These are phyloP conservation scores for Pyrocoelia pectoralis DNA, from an alignment of 2,888 invertebrate species.

Conservation along the genomic window DNA sequence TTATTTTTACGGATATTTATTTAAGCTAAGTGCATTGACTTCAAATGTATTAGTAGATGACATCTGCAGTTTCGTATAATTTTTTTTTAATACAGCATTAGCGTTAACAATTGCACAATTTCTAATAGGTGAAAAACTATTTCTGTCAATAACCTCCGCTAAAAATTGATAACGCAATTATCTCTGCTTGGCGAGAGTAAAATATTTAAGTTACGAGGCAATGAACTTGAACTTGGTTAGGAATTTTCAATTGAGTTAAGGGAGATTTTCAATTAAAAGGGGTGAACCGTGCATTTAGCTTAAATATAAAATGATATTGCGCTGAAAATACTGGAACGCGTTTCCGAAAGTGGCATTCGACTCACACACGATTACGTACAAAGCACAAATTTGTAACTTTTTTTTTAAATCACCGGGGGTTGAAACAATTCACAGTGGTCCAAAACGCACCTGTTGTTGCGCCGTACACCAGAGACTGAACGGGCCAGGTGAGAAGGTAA, in stretches of 20 bases:
- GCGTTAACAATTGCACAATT: constrained; percentile 10
- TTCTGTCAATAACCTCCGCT: not conserved
- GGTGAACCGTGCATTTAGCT: not conserved
- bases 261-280: not conserved
- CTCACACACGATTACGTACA: not conserved
- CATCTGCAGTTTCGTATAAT: constrained; percentile 40
- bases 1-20: constrained; percentile 31
- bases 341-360: not conserved
- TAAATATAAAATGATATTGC: not conserved
- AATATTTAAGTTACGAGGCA: constrained; percentile 27
- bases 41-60: constrained; percentile 39
- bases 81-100: constrained; percentile 19
- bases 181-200: not conserved
- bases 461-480: constrained; percentile 58
- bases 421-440: constrained; percentile 35
- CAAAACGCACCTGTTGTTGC: constrained; percentile 59
- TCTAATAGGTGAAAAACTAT: not conserved
- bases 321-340: not conserved
- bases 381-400: not conserved
- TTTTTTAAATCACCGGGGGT: constrained; percentile 19
- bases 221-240: constrained; percentile 45
- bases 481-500: constrained; percentile 59
- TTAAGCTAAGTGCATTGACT: constrained; percentile 47
- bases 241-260: constrained; percentile 15
- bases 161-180: not conserved